Percentiles rank a stretch among this genome's conserved stretches.
phyloP scores from a whole-genome alignment of 1,140 invertebrate genomes.

The Aphis craccivora region DNA sequence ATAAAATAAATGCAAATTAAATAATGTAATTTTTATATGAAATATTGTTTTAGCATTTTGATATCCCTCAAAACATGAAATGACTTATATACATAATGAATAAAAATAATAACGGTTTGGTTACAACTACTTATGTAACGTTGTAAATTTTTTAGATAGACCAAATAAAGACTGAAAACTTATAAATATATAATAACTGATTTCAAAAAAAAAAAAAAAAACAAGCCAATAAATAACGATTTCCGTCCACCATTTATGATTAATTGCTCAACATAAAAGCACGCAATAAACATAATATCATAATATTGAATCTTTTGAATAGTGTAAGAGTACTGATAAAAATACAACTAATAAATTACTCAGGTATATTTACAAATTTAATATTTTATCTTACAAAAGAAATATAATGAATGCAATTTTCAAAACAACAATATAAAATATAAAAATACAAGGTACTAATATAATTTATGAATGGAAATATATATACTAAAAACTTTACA shows the following conservation, averaged over 20 bases:
- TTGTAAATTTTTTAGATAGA: background rate
- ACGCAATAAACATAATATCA: conserved; percentile 3
- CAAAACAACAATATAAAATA: background rate
- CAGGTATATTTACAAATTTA: background rate
- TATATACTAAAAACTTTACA: too few species aligned
- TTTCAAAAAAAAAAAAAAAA: background rate
- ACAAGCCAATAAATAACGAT: conserved; percentile 1
- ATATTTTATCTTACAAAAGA: too few species aligned
- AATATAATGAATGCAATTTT: background rate
- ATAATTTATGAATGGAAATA: background rate
- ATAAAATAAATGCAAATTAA: too few species aligned
- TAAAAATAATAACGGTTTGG: background rate
- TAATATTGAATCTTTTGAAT: background rate
- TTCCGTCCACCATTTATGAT: background rate
- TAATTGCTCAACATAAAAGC: background rate
- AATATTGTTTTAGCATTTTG: too few species aligned
- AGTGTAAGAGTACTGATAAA: background rate
- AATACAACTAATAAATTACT: background rate
- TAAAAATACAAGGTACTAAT: background rate
- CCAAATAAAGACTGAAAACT: background rate
- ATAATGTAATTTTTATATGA: too few species aligned
- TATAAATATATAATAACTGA: background rate
- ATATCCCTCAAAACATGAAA: too few species aligned
- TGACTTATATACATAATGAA: too few species aligned
- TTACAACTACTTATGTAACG: background rate